Evolutionary conservation across 2,113 vertebrate genomes (phyloP).

Genomic region (Diphyllodes magnificus): DNA sequence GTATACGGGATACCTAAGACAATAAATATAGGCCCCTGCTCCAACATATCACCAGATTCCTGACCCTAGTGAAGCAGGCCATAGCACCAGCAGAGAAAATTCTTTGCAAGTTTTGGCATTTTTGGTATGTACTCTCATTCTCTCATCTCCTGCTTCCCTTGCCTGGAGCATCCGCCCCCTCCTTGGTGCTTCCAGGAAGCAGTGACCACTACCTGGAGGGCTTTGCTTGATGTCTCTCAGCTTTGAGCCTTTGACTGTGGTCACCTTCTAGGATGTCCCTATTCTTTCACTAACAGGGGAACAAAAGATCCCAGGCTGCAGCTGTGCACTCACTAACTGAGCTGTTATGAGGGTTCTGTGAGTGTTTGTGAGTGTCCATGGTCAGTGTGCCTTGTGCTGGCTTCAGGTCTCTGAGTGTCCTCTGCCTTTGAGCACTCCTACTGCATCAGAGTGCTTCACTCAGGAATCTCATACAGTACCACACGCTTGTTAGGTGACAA

Average conservation of each 20-base stretch:
- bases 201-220: not conserved
- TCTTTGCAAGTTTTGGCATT: not conserved
- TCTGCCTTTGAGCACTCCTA: not conserved
- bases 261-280: not conserved
- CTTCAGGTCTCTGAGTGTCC: not conserved
- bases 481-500: not conserved
- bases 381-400: not conserved
- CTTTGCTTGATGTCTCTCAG: not conserved
- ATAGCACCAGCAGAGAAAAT: not conserved
- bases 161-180: not conserved
- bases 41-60: not conserved
- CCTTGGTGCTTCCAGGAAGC: not conserved
- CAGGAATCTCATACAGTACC: too few relatives aligned
- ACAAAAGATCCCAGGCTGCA: not conserved
- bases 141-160: not conserved
- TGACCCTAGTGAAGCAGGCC: not conserved
- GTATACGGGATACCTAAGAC: not conserved
- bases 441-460: not conserved
- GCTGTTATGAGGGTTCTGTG: fast-evolving
- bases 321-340: not conserved
- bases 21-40: not conserved
- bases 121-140: not conserved
- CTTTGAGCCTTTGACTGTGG: not conserved
- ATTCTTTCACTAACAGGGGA: not conserved
- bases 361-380: not conserved